Evolutionary conservation across 2,888 invertebrate genomes (phyloP).

Genomic region (Amaurobius ferox): DNA sequence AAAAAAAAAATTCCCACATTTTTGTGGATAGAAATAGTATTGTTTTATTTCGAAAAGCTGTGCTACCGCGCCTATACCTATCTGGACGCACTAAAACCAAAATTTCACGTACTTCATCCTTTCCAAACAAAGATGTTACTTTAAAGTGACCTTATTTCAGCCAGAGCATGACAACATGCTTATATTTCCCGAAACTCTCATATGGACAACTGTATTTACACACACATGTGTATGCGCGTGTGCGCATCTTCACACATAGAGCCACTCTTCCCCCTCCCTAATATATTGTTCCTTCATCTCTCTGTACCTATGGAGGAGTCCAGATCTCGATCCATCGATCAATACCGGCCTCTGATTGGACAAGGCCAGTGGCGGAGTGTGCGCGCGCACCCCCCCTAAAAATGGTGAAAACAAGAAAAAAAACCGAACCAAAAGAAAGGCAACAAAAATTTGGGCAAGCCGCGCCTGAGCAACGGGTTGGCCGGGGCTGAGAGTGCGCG

Average conservation of each 20-base stretch:
- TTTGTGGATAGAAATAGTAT: too few relatives aligned
- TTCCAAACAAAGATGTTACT: constrained; percentile 5
- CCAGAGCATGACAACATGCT: constrained; percentile 5
- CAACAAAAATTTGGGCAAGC: constrained; percentile 31
- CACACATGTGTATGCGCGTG: not conserved
- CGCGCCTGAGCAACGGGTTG: constrained; percentile 22
- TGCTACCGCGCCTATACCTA: too few relatives aligned
- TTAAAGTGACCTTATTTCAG: constrained; percentile 9
- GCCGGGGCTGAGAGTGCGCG: constrained; percentile 23
- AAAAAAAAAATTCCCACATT: too few relatives aligned
- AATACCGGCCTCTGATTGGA: constrained; percentile 26
- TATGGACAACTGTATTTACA: not conserved
- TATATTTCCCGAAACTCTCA: constrained; percentile 8
- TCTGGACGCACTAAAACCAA: too few relatives aligned
- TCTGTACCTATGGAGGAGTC: constrained; percentile 18
- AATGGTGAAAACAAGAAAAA: constrained; percentile 31
- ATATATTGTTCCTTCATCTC: constrained; percentile 19
- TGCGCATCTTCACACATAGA: not conserved
- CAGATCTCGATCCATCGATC: constrained; percentile 7
- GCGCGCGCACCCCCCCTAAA: constrained; percentile 30
- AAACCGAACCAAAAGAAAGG: constrained; percentile 23
- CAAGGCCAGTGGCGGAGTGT: not conserved
- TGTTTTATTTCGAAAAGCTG: too few relatives aligned
- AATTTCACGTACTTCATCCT: not conserved
- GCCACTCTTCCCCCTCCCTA: not conserved